phyloP scores from a whole-genome alignment of 1,140 invertebrate species.

The Saccostrea cuccullata region DNA sequence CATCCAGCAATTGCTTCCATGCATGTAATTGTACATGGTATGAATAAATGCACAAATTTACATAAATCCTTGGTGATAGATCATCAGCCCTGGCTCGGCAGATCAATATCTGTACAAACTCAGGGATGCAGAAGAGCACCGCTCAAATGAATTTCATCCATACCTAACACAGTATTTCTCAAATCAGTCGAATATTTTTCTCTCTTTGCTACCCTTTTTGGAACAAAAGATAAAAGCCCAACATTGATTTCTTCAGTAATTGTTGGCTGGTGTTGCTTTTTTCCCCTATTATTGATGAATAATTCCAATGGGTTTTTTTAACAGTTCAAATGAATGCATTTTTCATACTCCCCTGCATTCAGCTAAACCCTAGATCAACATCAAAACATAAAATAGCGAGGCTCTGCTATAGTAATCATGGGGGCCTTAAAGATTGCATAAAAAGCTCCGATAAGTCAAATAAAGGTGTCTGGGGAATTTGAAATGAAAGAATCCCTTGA shows the following conservation, averaged over 20 bases:
- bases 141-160: constrained; percentile 18
- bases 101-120: constrained; percentile 25
- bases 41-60: constrained; percentile 37
- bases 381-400: neutral
- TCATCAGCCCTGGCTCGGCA: neutral
- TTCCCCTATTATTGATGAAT: neutral
- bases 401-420: constrained; percentile 7
- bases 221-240: constrained; percentile 7
- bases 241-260: constrained; percentile 20
- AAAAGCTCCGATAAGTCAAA: neutral
- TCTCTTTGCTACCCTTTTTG: neutral
- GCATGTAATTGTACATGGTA: constrained; percentile 33
- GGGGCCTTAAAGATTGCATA: constrained; percentile 13
- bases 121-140: constrained; percentile 22
- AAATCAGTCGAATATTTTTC: neutral
- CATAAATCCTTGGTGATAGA: constrained; percentile 37
- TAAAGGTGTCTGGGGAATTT: constrained; percentile 14
- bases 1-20: constrained; percentile 23
- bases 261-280: constrained; percentile 1
- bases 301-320: neutral
- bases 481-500: constrained; percentile 6
- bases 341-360: constrained; percentile 15
- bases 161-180: constrained; percentile 6
- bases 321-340: constrained; percentile 31
- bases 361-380: constrained; percentile 18